Evolutionary conservation across 1,140 invertebrate genomes (phyloP).

Genomic region (Ganaspis sp.): DNA sequence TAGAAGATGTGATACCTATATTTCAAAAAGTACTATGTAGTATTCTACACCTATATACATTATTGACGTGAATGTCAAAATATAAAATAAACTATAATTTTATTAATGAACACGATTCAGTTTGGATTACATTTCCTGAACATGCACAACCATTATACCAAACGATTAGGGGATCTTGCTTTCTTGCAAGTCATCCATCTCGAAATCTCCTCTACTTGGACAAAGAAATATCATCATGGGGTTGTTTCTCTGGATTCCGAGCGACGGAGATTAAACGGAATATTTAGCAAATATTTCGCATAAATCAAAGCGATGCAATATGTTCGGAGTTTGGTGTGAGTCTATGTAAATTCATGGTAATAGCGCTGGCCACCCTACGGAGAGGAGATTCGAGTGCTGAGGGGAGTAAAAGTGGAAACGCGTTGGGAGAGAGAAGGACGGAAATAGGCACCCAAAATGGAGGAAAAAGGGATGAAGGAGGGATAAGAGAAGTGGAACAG

Average conservation of each 20-base stretch:
- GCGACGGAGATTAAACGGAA: constrained; percentile 72
- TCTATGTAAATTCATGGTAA: constrained; percentile 76
- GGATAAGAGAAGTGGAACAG: constrained; percentile 33
- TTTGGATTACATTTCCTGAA: too few relatives aligned
- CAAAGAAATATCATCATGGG: constrained; percentile 41
- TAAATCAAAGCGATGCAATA: constrained; percentile 75
- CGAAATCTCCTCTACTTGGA: neutral
- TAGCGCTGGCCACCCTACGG: constrained; percentile 66
- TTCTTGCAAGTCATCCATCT: neutral
- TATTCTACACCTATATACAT: too few relatives aligned
- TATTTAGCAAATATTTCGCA: constrained; percentile 76
- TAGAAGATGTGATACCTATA: neutral
- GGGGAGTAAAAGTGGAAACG: constrained; percentile 37
- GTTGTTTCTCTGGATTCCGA: constrained; percentile 57
- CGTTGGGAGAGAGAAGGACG: constrained; percentile 39
- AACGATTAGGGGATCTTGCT: neutral
- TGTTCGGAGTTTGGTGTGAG: constrained; percentile 67
- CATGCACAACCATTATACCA: neutral
- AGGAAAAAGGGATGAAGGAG: constrained; percentile 34
- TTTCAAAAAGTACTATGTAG: too few relatives aligned
- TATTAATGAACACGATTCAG: neutral
- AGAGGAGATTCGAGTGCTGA: constrained; percentile 59
- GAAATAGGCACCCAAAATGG: constrained; percentile 37
- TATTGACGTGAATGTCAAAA: too few relatives aligned
- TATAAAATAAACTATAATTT: too few relatives aligned